Evolutionary conservation across 2,888 invertebrate species (phyloP), one percentile per base, ranked within the genome.

Genomic region (Tinea trinotella): DNA sequence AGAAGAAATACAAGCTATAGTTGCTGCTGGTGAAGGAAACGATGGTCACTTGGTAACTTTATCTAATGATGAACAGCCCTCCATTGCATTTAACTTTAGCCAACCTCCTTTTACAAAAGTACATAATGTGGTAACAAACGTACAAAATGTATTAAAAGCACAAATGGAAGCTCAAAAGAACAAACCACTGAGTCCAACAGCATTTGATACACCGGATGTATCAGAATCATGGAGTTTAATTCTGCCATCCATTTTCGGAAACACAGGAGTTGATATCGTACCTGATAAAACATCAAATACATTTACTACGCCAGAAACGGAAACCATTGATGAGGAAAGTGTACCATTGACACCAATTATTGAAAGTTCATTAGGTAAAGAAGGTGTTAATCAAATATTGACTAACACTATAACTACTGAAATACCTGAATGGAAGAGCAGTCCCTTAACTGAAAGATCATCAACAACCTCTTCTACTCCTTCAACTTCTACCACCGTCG

Each of bases 1-100:
- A 62, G 89, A 93, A 64, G 93, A 95, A 77, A 95, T 95, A 59
- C 93, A 94, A 68, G 91, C 93, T 40, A 92, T 95, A 57, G 93
- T 95, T 24, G 95, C 95, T 0, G 92, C 91, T 30, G 93, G 94
- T 0, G 93, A 93, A 67, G 91, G 90, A 56, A 90, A 91, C 48
- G 90, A 88, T 53, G 79, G 87, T 55, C 76, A 75, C 58, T 59
- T 89, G 64, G 80, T 87, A 62, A 76, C 87, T 60, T 74, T 87
- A 68, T 71, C 88, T 57, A 78, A 84, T 74, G 70, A 84, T 61
- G 70, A 84, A 54, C 82, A 75, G 66, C 87, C 80, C 18, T 79
- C 83, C 2, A 71, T 80, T 20, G 72, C 82, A 4, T 83, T 86
- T 56, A 84, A 84, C 58, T 77, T 83, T 52, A 83, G 87, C 57